Evolutionary conservation across 2,797 vertebrate genomes (phyloP), one percentile per base, ranked within the genome.

Genomic region (Austrolebias charrua): DNA sequence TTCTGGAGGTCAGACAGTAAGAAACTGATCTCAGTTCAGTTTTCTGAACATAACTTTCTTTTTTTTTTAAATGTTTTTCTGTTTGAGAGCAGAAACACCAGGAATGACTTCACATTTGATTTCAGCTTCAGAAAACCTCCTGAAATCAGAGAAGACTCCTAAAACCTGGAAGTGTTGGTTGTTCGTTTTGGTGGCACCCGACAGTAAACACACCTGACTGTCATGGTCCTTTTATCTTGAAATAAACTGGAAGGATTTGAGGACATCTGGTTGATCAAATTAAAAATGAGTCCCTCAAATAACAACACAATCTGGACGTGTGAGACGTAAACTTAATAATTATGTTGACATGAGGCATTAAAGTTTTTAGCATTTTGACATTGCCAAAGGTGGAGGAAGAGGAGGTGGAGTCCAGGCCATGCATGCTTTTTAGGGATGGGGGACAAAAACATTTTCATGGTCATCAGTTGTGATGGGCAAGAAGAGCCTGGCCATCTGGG

Each of bases 311-410:
- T 83, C 84, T 84, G 82, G 74, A 40, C 50, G 16, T 11, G 51
- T 47, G 65, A 76, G 77, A 80, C 66, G 71, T 53, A 70, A 66
- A 70, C 56, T 24, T 8, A 55, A 31, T 78, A 64, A 85, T 85
- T 73, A 24, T 24, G 3, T 24, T 24, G 24, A 24, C 24, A 24
- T 24, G 24, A 33, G 9, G 31, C 31, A 33, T 33, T 6, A 33
- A 33, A 6, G 31, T 2, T 24, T 24, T 33, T 33, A 33, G 31
- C 6, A 33, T 33, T 6, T 33, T 33, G 6, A 33, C n/a, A 43
- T 81, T 84, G 86, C 96, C 96, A 0, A 99, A 99, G 0, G 96
- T 98, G 80, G 95, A 95, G 87, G 98, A 99, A 73, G 94, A 95
- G 38, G 92, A 86, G 0, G 93, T 29, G 42, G 58, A 93, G 69